Conservation (phyloP, 2,797 vertebrate species). For the Tadarida brasiliensis region DNA sequence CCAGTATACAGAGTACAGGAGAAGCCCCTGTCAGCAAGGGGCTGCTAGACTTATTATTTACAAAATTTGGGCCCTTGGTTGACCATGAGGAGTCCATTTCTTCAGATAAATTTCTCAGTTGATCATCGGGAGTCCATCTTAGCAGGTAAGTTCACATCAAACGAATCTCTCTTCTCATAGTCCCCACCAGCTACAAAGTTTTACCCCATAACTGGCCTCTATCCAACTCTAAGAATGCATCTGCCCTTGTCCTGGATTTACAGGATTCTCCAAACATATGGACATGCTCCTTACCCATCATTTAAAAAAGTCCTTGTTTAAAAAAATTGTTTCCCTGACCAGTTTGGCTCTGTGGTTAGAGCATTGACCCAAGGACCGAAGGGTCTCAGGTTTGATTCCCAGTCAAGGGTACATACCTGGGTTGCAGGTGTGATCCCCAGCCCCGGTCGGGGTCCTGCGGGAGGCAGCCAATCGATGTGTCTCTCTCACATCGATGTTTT, state of each 20-base stretch:
- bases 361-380: no score
- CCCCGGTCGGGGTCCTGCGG: no score
- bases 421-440: no score
- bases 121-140: background rate
- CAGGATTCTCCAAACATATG: background rate
- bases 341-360: no score
- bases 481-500: no score
- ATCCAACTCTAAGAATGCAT: background rate
- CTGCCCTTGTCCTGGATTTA: background rate
- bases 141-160: background rate
- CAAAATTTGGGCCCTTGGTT: background rate
- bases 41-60: background rate
- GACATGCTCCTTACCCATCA: background rate
- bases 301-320: background rate
- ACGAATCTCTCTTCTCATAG: background rate
- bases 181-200: background rate
- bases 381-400: no score
- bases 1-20: background rate
- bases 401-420: no score
- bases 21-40: no score
- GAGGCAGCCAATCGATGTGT: no score
- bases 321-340: background rate
- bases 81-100: background rate
- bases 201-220: background rate
- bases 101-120: background rate